A percentile compares a stretch with the other conserved stretches of the same genome.
phyloP scores from a whole-genome alignment of 2,888 invertebrate genomes.

The Cephus rjabovi region DNA sequence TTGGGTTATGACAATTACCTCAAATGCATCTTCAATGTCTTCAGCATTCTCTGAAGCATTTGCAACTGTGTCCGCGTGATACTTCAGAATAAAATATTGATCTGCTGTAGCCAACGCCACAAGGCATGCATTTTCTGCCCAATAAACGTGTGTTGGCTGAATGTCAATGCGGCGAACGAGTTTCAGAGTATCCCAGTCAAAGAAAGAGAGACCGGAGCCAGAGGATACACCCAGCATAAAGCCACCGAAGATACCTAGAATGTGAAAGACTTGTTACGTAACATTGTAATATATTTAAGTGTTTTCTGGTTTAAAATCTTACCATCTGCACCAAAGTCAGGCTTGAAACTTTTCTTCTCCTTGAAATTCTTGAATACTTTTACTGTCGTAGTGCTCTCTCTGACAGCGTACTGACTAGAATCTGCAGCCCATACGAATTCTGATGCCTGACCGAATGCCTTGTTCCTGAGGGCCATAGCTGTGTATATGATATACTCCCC shows the following conservation, averaged over 20 bases:
- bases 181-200: constrained; percentile 96
- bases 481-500: constrained; percentile 99
- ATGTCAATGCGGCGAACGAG: constrained; percentile 96
- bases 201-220: constrained; percentile 89
- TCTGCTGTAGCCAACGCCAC: constrained; percentile 96
- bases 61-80: constrained; percentile 85
- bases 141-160: constrained; percentile 91
- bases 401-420: constrained; percentile 90
- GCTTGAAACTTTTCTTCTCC: constrained; percentile 94
- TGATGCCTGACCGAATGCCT: constrained; percentile 97
- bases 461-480: constrained; percentile 98
- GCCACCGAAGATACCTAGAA: constrained; percentile 88
- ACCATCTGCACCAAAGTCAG: constrained; percentile 97
- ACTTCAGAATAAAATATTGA: constrained; percentile 92
- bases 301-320: constrained; percentile 43
- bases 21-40: constrained; percentile 94
- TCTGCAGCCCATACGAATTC: constrained; percentile 99
- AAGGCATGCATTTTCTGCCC: constrained; percentile 96
- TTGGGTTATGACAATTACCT: constrained; percentile 70
- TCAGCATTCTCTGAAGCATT: constrained; percentile 81
- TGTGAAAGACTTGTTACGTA: constrained; percentile 4
- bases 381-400: constrained; percentile 91
- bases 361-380: constrained; percentile 99
- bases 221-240: constrained; percentile 91
- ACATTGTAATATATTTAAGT: background rate